A percentile compares a stretch with the other conserved stretches of the same genome.
Conservation (phyloP, 2,113 vertebrate genomes). For the Marcusenius ussheri region DNA sequence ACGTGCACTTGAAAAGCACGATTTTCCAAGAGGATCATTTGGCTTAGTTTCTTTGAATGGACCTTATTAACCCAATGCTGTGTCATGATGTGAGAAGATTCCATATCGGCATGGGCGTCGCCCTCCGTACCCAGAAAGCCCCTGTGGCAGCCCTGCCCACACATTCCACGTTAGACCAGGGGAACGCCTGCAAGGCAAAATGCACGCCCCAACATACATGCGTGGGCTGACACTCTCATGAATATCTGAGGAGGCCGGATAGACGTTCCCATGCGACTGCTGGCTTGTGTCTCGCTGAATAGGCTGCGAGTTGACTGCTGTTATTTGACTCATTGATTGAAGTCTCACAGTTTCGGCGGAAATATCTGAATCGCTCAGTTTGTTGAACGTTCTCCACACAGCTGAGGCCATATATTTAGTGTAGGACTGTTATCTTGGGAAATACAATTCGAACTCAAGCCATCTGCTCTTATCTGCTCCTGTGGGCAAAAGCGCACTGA, state of each 20-base stretch:
- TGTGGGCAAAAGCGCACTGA: conserved; percentile 30
- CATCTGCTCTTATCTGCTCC: conserved; percentile 35
- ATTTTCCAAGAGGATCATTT: not conserved
- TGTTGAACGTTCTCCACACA: conserved; percentile 18
- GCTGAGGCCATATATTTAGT: conserved; percentile 14
- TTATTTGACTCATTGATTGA: not conserved
- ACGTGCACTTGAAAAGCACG: not conserved
- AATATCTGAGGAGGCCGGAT: not conserved
- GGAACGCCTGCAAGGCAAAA: not conserved
- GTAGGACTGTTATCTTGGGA: conserved; percentile 27
- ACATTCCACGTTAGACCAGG: not conserved
- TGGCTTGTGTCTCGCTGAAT: not conserved
- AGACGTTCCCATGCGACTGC: not conserved
- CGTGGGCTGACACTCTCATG: not conserved
- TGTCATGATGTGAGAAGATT: not conserved
- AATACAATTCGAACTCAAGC: conserved; percentile 26
- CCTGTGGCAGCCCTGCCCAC: not conserved
- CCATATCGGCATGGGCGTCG: not conserved
- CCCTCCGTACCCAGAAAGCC: not conserved
- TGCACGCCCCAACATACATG: not conserved
- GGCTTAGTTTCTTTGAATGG: not conserved
- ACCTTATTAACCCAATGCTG: not conserved
- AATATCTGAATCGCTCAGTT: conserved; percentile 22
- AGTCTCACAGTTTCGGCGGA: not conserved
- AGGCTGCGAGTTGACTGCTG: not conserved